Percentiles rank a stretch among this genome's conserved stretches.
Evolutionary conservation across 64 coral and sea anemone genomes (phyloP).

Genomic region (Porites australiensis): DNA sequence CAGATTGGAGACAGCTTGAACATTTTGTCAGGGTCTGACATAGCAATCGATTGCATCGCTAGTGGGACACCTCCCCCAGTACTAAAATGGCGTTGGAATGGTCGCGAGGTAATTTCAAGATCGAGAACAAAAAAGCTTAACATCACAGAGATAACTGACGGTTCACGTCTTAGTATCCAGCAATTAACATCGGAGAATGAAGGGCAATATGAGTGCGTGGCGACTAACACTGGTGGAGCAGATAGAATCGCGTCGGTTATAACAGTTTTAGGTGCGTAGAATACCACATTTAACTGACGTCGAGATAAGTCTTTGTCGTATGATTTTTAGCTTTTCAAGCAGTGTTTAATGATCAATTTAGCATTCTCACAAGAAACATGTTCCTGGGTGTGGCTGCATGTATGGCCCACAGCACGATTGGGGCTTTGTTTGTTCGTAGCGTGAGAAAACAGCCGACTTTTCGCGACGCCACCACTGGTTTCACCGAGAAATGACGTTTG

Average conservation of each 20-base stretch:
- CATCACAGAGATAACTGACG: conserved; percentile 13
- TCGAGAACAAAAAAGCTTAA: conserved; percentile 44
- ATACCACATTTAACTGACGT: too few species aligned
- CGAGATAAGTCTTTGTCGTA: too few species aligned
- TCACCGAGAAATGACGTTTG: too few species aligned
- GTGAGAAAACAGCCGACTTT: too few species aligned
- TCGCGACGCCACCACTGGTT: too few species aligned
- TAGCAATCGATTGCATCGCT: conserved; percentile 63
- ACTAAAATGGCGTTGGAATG: conserved; percentile 73
- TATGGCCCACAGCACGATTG: too few species aligned
- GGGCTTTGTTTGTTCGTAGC: too few species aligned
- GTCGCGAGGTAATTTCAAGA: conserved; percentile 26
- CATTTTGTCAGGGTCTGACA: conserved; percentile 65
- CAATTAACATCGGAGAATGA: conserved; percentile 45
- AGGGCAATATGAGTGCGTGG: conserved; percentile 83
- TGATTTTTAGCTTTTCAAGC: too few species aligned
- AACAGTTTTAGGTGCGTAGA: conserved; percentile 10
- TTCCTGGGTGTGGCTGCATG: too few species aligned
- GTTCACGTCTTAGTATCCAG: conserved; percentile 35
- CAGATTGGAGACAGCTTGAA: conserved; percentile 63
- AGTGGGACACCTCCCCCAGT: conserved; percentile 71
- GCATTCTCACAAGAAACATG: too few species aligned
- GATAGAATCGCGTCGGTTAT: conserved; percentile 47
- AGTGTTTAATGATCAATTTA: too few species aligned
- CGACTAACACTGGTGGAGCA: conserved; percentile 71